Percentiles rank a stretch among this genome's conserved stretches.
Evolutionary conservation across 2,888 invertebrate species (phyloP).

Genomic region (Gisinianus flammeolus): DNA sequence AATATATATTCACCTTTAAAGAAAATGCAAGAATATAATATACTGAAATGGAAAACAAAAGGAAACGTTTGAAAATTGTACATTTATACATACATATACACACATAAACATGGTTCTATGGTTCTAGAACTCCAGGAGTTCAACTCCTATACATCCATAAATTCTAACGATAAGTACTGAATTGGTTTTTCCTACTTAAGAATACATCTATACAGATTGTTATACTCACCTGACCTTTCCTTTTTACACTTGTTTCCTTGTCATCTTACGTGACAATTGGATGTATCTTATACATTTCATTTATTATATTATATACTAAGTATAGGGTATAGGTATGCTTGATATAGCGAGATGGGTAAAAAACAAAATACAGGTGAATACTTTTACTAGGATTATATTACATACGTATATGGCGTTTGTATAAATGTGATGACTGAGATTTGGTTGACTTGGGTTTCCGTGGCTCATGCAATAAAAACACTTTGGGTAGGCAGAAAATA

Average conservation of each 20-base stretch:
- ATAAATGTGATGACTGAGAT: conserved; percentile 10
- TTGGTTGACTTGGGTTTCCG: conserved; percentile 19
- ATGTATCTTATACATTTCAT: background rate
- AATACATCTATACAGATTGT: too few relatives aligned
- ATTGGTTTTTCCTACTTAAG: too few relatives aligned
- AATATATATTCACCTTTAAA: too few relatives aligned
- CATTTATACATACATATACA: too few relatives aligned
- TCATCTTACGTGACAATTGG: background rate
- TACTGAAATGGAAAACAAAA: too few relatives aligned
- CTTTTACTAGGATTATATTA: background rate
- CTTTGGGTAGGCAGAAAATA: background rate
- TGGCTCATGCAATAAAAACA: conserved; percentile 13
- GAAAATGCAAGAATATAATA: too few relatives aligned
- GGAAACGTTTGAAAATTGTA: too few relatives aligned
- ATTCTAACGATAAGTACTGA: too few relatives aligned
- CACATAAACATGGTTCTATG: too few relatives aligned
- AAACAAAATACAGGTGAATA: conserved; percentile 1
- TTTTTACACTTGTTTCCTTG: background rate
- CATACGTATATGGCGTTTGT: conserved; percentile 19
- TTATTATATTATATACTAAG: background rate
- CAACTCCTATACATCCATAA: too few relatives aligned
- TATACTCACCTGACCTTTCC: background rate
- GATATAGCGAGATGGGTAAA: background rate
- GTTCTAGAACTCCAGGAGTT: too few relatives aligned
- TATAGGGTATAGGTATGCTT: background rate